Evolutionary conservation across 2,888 invertebrate species (phyloP).

Genomic region (Sycophila texana): DNA sequence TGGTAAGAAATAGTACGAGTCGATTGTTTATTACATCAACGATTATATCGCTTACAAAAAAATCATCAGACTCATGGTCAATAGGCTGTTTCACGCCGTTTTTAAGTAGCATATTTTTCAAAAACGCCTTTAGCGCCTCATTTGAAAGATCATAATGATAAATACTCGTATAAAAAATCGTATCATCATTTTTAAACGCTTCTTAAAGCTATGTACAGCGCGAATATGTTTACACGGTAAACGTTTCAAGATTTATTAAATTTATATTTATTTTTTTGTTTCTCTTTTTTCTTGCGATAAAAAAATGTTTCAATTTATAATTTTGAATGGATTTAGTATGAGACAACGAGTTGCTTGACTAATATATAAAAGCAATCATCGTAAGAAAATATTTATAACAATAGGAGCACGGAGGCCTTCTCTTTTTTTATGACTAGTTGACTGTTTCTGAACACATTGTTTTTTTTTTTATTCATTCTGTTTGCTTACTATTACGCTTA

Average conservation of each 20-base stretch:
- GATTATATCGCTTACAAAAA: constrained; percentile 23
- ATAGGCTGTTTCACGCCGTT: constrained; percentile 39
- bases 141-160: constrained; percentile 49
- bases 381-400: constrained; percentile 47
- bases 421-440: constrained; percentile 56
- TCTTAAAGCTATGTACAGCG: constrained; percentile 55
- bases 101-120: constrained; percentile 48
- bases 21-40: constrained; percentile 29
- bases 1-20: constrained; percentile 25
- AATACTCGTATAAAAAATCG: constrained; percentile 56
- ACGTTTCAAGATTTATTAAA: constrained; percentile 50
- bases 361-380: constrained; percentile 47
- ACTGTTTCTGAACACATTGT: constrained; percentile 55
- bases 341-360: constrained; percentile 17
- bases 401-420: constrained; percentile 54
- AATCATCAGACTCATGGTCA: constrained; percentile 38
- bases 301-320: constrained; percentile 30
- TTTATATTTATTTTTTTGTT: neutral
- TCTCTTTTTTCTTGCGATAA: constrained; percentile 44
- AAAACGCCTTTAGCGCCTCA: constrained; percentile 11
- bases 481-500: constrained; percentile 37
- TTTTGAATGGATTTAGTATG: neutral
- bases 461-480: constrained; percentile 37
- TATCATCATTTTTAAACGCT: constrained; percentile 51
- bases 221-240: constrained; percentile 65